A percentile compares a stretch with the other conserved stretches of the same genome.
Conservation (phyloP, 2,113 vertebrate genomes). For the Cervus canadensis region DNA sequence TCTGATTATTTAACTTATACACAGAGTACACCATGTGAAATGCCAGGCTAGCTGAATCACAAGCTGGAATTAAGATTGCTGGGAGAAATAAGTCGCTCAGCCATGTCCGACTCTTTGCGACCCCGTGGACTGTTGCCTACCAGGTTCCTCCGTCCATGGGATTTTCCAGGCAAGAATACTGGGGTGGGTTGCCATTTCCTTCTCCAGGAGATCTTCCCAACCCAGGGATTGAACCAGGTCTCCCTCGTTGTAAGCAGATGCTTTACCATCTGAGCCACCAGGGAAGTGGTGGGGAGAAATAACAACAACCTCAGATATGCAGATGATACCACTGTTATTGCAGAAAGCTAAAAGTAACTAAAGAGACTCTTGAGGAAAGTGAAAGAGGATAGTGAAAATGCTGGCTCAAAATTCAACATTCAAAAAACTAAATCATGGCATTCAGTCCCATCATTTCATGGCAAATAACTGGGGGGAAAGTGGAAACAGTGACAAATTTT, state of each 20-base stretch:
- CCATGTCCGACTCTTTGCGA: no score
- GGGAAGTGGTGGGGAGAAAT: background rate
- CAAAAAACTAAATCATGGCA: background rate
- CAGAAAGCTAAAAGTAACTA: background rate
- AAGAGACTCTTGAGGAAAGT: background rate
- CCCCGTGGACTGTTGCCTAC: no score
- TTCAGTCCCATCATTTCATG: background rate
- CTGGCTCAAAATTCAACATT: background rate
- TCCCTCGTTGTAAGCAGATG: no score
- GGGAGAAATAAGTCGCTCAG: background rate
- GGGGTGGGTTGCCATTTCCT: no score
- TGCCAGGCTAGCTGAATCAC: background rate
- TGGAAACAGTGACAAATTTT: background rate
- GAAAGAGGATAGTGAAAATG: background rate
- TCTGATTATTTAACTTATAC: background rate
- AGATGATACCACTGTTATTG: background rate
- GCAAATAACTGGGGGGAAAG: background rate
- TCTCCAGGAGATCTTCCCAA: no score
- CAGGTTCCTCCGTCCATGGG: no score
- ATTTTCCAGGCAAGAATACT: no score
- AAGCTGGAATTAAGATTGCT: background rate
- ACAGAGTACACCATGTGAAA: background rate
- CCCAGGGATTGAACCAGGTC: no score
- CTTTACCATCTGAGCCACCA: no score
- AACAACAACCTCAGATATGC: background rate